Conservation (phyloP, 2,888 invertebrate species). For the Parasteatoda lunata region DNA sequence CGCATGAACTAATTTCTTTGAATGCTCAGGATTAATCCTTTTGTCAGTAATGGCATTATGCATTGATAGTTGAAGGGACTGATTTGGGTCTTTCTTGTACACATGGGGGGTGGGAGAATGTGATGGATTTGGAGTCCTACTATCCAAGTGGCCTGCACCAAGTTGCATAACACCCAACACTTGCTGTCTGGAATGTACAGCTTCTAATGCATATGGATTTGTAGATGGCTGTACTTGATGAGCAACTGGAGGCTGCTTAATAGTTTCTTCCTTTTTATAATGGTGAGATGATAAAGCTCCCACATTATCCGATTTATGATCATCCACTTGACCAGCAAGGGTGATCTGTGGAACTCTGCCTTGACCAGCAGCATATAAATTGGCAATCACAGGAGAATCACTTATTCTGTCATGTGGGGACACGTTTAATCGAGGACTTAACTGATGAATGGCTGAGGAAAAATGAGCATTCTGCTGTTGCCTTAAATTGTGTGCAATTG, state of each 20-base stretch:
- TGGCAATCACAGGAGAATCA: slow-evolving; percentile 74
- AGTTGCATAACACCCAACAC: slow-evolving; percentile 40
- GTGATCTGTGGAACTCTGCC: slow-evolving; percentile 25
- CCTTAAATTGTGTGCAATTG: slow-evolving; percentile 48
- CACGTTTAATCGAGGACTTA: slow-evolving; percentile 68
- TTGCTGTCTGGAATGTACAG: slow-evolving; percentile 48
- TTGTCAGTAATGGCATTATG: slow-evolving; percentile 46
- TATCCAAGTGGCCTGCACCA: slow-evolving; percentile 57
- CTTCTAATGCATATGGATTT: slow-evolving; percentile 36
- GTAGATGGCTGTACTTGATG: slow-evolving; percentile 68
- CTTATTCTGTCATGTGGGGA: slow-evolving; percentile 69
- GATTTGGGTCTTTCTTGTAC: slow-evolving; percentile 62
- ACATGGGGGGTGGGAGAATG: slow-evolving; percentile 65
- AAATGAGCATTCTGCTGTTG: slow-evolving; percentile 68
- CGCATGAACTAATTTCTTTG: slow-evolving; percentile 44
- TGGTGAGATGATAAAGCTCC: slow-evolving; percentile 38
- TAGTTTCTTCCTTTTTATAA: slow-evolving; percentile 38
- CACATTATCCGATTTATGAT: slow-evolving; percentile 45
- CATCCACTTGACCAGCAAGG: slow-evolving; percentile 53
- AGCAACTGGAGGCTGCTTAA: slow-evolving; percentile 67
- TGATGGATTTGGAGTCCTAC: slow-evolving; percentile 55
- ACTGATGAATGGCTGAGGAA: slow-evolving; percentile 68
- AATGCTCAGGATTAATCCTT: slow-evolving; percentile 28
- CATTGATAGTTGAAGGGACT: slow-evolving; percentile 29
- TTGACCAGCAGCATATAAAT: slow-evolving; percentile 72